Conservation (phyloP, 2,113 vertebrate genomes). For the Pedionomus torquatus region DNA sequence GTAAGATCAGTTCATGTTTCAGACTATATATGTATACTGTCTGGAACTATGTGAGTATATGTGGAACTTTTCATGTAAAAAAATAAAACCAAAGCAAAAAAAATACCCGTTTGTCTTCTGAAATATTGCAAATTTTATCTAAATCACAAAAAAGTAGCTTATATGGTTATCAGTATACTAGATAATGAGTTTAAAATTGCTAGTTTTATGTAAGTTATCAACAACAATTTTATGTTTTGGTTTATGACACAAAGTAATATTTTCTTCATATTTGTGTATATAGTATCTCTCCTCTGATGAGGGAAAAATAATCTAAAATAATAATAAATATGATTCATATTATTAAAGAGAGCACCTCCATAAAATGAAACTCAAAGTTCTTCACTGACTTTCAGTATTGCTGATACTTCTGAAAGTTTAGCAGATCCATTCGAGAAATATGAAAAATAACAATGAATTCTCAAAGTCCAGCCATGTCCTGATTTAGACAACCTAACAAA, state of each 20-base stretch:
- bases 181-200: background rate
- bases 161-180: background rate
- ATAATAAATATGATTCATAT: background rate
- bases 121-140: background rate
- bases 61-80: background rate
- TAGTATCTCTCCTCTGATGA: background rate
- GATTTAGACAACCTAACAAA: background rate
- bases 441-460: background rate
- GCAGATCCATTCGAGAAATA: background rate
- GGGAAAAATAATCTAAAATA: background rate
- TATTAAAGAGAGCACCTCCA: background rate
- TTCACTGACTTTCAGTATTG: background rate
- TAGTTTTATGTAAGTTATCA: background rate
- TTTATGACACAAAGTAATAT: background rate
- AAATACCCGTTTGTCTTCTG: background rate
- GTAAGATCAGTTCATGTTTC: background rate
- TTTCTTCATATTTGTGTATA: background rate
- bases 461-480: background rate
- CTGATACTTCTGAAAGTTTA: background rate
- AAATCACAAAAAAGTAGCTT: background rate
- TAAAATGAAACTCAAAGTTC: background rate
- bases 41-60: background rate
- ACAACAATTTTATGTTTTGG: background rate
- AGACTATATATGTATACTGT: background rate
- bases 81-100: rapidly evolving